Conservation (phyloP, 2,797 vertebrate genomes). For the Acipenser transmontanus region DNA sequence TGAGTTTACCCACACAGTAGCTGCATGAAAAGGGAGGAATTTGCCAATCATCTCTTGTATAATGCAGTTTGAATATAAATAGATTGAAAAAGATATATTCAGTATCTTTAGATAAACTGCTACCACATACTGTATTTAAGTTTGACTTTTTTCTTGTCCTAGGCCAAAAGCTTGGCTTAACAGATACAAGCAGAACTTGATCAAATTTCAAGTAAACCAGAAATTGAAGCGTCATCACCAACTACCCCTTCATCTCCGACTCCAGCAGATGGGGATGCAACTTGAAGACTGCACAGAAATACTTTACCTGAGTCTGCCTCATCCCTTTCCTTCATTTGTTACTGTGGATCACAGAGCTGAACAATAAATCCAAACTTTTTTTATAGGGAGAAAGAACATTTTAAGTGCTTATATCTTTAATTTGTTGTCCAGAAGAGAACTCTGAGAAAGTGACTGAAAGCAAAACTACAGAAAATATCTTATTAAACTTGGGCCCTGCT, state of each 20-base stretch:
- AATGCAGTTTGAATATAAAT: no score
- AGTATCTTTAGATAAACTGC: no score
- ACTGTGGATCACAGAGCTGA: constrained; percentile 55
- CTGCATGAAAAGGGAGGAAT: no score
- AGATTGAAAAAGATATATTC: no score
- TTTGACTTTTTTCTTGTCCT: constrained; percentile 5
- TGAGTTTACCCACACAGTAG: no score
- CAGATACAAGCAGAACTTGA: constrained; percentile 96
- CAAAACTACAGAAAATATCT: not conserved
- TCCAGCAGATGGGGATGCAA: constrained; percentile 73
- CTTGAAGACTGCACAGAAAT: constrained; percentile 74
- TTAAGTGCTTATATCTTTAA: constrained; percentile 36
- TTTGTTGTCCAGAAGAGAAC: constrained; percentile 53
- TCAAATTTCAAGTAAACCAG: constrained; percentile 90
- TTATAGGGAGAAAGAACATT: constrained; percentile 40
- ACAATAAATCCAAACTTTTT: constrained; percentile 30
- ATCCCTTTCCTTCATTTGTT: constrained; percentile 57
- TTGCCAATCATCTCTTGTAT: no score
- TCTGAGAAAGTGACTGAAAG: constrained; percentile 15
- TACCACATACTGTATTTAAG: no score
- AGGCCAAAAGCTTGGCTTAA: constrained; percentile 94
- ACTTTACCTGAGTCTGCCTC: constrained; percentile 57
- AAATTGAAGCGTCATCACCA: constrained; percentile 70
- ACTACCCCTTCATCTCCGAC: constrained; percentile 57
- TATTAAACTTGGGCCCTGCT: not conserved